Evolutionary conservation across 1,140 invertebrate species (phyloP).

Genomic region (Epicauta chinensis): DNA sequence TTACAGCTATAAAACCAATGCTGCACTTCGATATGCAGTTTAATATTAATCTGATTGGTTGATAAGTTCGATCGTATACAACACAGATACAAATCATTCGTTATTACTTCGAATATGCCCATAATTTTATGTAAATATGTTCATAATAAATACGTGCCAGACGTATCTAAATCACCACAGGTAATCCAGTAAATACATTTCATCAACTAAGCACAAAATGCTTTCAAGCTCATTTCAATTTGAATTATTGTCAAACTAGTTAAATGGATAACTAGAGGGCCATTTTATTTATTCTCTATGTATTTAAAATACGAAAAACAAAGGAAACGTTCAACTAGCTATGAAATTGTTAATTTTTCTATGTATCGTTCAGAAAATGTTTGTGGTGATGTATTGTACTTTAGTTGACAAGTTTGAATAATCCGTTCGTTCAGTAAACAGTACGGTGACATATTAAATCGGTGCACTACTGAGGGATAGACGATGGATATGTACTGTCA

Average conservation of each 20-base stretch:
- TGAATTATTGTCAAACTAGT: no score
- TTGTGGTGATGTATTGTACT: no score
- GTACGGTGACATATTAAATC: slow-evolving; percentile 37
- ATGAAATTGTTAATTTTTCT: no score
- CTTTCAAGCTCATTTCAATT: background rate
- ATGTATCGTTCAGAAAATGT: no score
- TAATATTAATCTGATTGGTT: slow-evolving; percentile 20
- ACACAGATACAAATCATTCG: slow-evolving; percentile 17
- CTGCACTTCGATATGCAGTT: slow-evolving; percentile 18
- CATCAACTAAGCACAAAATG: background rate
- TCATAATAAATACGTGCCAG: slow-evolving; percentile 12
- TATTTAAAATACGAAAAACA: no score
- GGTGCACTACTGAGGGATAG: slow-evolving; percentile 14
- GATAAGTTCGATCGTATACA: slow-evolving; percentile 14
- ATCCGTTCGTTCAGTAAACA: slow-evolving; percentile 39
- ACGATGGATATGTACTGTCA: slow-evolving; percentile 16
- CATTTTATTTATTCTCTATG: no score
- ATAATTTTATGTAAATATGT: slow-evolving; percentile 17
- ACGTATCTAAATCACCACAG: background rate
- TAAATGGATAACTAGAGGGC: no score
- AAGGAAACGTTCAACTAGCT: no score
- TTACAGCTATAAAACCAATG: slow-evolving; percentile 22
- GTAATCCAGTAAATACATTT: slow-evolving; percentile 5
- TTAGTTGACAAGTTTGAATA: slow-evolving; percentile 38
- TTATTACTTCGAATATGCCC: slow-evolving; percentile 13